phyloP scores from a whole-genome alignment of 2,113 vertebrate genomes.

The Heloderma charlesbogerti region DNA sequence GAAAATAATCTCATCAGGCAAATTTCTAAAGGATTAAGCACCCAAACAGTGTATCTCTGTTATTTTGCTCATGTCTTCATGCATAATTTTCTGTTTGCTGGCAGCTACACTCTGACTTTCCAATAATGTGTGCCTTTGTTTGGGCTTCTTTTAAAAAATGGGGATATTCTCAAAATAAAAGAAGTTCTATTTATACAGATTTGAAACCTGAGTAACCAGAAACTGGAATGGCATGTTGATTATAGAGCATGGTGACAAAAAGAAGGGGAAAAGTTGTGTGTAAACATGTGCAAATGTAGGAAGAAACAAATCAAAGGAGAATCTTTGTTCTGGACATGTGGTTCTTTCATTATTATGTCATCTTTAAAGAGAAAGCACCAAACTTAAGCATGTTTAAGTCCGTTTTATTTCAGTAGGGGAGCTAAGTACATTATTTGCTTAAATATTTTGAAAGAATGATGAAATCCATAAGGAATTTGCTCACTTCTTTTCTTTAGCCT shows the following conservation, averaged over 20 bases:
- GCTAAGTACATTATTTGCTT: background rate
- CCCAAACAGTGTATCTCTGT: conserved; percentile 64
- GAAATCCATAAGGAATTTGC: background rate
- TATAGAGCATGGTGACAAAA: conserved; percentile 67
- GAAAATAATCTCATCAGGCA: conserved; percentile 71
- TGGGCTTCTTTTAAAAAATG: conserved; percentile 67
- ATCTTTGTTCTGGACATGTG: conserved; percentile 47
- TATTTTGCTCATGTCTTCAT: conserved; percentile 67
- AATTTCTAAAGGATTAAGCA: conserved; percentile 72
- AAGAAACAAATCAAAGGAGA: conserved; percentile 47
- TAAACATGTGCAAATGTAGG: conserved; percentile 55
- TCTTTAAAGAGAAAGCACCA: background rate
- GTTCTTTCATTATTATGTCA: conserved; percentile 48
- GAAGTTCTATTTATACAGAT: conserved; percentile 76
- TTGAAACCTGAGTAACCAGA: conserved; percentile 79
- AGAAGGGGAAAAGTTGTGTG: conserved; percentile 52
- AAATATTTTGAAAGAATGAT: background rate
- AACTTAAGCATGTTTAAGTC: background rate
- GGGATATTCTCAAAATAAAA: conserved; percentile 75
- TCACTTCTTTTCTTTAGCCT: background rate
- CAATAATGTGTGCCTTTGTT: conserved; percentile 74
- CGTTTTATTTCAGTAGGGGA: background rate
- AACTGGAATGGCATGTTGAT: conserved; percentile 75
- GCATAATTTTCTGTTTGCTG: conserved; percentile 74
- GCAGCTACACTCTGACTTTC: conserved; percentile 68